Conservation (phyloP, 2,113 vertebrate genomes). For the Indri indri region DNA sequence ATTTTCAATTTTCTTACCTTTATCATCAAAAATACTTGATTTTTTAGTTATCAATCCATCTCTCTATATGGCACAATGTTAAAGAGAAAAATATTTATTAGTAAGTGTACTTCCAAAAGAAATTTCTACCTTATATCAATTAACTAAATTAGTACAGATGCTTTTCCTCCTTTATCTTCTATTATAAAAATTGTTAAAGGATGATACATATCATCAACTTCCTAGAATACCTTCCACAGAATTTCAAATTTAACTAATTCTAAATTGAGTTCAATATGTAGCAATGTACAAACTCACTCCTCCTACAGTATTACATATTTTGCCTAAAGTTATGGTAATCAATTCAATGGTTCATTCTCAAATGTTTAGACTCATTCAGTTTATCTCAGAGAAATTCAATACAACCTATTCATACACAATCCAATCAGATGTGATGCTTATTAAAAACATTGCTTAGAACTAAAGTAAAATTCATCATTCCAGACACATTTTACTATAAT, state of each 20-base stretch:
- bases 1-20: conserved; percentile 67
- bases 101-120: conserved; percentile 1
- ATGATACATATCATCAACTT: background rate
- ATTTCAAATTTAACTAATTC: background rate
- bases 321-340: background rate
- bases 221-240: background rate
- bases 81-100: conserved; percentile 34
- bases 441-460: background rate
- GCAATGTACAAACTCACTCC: background rate
- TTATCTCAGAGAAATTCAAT: background rate
- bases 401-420: background rate
- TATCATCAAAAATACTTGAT: background rate
- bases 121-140: conserved; percentile 32
- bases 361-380: background rate
- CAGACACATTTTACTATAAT: background rate
- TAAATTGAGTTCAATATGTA: background rate
- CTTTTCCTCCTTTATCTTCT: background rate
- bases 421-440: background rate
- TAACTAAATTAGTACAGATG: background rate
- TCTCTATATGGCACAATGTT: conserved; percentile 46
- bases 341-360: background rate
- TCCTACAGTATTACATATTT: background rate
- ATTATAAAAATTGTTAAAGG: background rate
- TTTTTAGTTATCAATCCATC: background rate
- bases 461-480: background rate